Evolutionary conservation across 1,140 invertebrate genomes (phyloP), one percentile per base, ranked within the genome.

Genomic region (Zaprionus gabonicus): DNA sequence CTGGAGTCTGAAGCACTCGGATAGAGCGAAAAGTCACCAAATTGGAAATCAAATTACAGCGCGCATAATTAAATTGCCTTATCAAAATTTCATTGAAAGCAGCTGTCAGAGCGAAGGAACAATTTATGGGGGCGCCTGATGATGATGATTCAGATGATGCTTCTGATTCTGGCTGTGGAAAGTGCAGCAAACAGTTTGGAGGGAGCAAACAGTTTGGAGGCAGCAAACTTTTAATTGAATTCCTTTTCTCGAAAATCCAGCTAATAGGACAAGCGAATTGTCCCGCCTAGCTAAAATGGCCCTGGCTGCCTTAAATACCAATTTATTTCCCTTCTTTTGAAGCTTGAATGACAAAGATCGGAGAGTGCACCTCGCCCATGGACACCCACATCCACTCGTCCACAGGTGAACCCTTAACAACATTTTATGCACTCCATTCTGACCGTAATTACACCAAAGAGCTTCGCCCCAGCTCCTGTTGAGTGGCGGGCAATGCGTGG

Each of bases 31-130:
- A 81, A 88, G 80, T 83, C 81, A 88, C 44, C 81, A 73, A 44
- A 81, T 84, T 76, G 57, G 58, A 84, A 87, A 87, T 87, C 75
- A 81, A 87, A 87, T 87, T 87, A 87, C 58, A 36, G 69, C 59
- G 84, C 75, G 71, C 81, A 84, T 87, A 87, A 87, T 87, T 88
- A 84, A 87, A 87, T 87, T 88, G 85, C 74, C 85, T 81, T 87
- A 84, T 88, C 85, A 90, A 90, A 87, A 90, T 81, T 83, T 84
- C 68, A 87, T 83, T 84, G 65, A 81, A 88, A 81, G 78, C 62
- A 71, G 60, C 71, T 71, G 71, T 73, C 74, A 56, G 65, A 49
- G 60, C 41, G 41, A 13, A 51, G 46, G 20, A 72, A 66, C 46
- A 51, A 72, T 72, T 72, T 57, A 71, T 71, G 68, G 68, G 25